phyloP scores from a whole-genome alignment of 2,888 invertebrate species.

The Arge pagana region DNA sequence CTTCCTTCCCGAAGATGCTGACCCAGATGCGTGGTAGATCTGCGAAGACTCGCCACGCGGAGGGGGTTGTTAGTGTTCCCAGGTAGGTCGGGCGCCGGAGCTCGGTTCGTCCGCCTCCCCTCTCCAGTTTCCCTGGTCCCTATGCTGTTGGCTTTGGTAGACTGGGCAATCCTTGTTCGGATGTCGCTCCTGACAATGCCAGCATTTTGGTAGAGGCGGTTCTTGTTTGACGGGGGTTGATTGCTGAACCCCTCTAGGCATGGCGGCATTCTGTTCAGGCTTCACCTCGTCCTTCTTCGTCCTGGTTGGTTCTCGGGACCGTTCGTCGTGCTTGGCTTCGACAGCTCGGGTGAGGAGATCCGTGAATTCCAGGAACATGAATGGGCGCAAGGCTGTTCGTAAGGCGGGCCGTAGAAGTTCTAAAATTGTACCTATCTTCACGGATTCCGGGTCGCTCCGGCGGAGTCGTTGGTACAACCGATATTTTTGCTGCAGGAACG shows the following conservation, averaged over 20 bases:
- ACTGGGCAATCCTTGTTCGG: conserved; percentile 1
- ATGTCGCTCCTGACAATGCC: conserved; percentile 1
- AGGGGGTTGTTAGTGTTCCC: background rate
- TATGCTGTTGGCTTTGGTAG: background rate
- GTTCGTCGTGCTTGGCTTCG: background rate
- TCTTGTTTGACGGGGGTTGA: too few species aligned
- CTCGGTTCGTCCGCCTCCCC: background rate
- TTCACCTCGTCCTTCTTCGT: background rate
- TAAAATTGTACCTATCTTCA: background rate
- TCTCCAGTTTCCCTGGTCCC: conserved; percentile 1
- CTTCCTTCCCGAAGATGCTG: background rate
- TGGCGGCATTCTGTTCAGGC: background rate
- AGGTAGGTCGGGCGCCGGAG: background rate
- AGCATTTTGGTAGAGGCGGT: conserved; percentile 3
- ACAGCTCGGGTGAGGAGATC: background rate
- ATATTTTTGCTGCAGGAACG: conserved; percentile 10
- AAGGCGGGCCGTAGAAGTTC: background rate
- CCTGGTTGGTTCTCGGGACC: background rate
- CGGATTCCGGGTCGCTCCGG: background rate
- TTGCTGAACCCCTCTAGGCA: too few species aligned
- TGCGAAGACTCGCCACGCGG: background rate
- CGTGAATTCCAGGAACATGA: background rate
- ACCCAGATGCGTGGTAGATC: too few species aligned
- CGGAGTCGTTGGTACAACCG: background rate
- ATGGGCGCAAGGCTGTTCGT: too few species aligned